Conservation (phyloP, 2,113 vertebrate genomes). For the Andinoacara biseriatus region DNA sequence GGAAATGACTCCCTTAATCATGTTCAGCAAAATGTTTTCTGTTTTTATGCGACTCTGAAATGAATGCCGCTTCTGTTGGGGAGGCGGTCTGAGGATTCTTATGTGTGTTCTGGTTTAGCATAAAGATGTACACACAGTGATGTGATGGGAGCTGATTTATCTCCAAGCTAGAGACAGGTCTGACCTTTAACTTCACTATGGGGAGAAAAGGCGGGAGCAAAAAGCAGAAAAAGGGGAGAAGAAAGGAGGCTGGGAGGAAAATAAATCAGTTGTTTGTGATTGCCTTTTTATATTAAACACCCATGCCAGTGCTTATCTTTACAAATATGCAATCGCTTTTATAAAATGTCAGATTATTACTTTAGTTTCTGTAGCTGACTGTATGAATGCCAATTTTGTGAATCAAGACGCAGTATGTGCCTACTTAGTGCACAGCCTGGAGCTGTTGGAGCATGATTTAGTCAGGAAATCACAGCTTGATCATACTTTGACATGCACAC, state of each 20-base stretch:
- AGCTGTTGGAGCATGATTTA: not conserved
- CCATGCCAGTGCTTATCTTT: not conserved
- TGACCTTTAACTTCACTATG: conserved; percentile 62
- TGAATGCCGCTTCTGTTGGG: conserved; percentile 34
- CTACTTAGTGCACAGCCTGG: not conserved
- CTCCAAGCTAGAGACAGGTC: conserved; percentile 44
- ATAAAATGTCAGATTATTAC: conserved; percentile 4
- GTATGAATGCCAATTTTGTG: not conserved
- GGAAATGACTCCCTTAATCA: conserved; percentile 39
- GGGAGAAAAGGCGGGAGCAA: conserved; percentile 8
- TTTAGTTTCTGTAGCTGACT: conserved; percentile 5
- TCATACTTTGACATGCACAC: conserved; percentile 14
- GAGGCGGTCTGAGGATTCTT: conserved; percentile 3
- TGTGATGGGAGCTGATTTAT: conserved; percentile 67
- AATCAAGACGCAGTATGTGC: conserved; percentile 6
- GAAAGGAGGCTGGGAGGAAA: not conserved
- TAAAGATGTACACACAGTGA: conserved; percentile 48
- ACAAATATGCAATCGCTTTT: not conserved
- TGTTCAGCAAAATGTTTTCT: conserved; percentile 13
- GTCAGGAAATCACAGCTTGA: conserved; percentile 14
- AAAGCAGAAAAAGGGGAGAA: not conserved
- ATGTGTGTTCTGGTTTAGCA: conserved; percentile 25
- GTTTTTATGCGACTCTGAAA: conserved; percentile 24
- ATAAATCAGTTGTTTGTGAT: not conserved
- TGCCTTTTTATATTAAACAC: not conserved